A percentile compares a stretch with the other conserved stretches of the same genome.
These are phyloP conservation scores for Slavum lentiscoides DNA, from an alignment of 2,888 invertebrate species.

Conservation along the genomic window DNA sequence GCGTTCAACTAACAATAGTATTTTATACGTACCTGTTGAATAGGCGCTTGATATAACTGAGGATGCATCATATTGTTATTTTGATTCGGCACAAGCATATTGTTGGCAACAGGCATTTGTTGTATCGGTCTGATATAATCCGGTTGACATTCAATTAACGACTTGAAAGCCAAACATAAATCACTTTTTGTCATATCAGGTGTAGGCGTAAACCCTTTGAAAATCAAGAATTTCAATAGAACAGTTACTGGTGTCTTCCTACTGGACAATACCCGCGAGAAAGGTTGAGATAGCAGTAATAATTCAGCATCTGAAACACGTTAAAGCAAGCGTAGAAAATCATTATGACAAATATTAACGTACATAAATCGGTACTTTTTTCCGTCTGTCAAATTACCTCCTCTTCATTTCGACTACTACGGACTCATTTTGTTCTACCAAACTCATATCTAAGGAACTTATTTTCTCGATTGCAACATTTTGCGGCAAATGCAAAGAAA, in stretches of 20 bases:
- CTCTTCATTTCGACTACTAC: no score
- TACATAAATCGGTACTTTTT: background rate
- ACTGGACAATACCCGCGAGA: background rate
- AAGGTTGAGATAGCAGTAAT: conserved; percentile 24
- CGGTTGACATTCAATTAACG: conserved; percentile 39
- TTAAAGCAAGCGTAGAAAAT: background rate
- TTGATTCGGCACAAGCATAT: background rate
- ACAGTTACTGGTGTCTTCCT: background rate
- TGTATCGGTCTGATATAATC: conserved; percentile 8
- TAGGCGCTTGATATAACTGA: background rate
- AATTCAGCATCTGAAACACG: conserved; percentile 38
- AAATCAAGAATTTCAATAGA: conserved; percentile 28
- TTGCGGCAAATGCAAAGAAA: no score
- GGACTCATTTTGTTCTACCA: no score
- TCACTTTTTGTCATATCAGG: conserved; percentile 14
- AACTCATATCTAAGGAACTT: no score
- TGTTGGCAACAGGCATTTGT: conserved; percentile 14
- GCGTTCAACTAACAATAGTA: background rate
- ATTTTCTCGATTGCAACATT: no score
- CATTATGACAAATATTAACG: background rate
- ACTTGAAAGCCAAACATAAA: conserved; percentile 19
- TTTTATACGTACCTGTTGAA: conserved; percentile 16
- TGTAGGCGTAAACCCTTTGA: conserved; percentile 10
- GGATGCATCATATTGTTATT: conserved; percentile 34
- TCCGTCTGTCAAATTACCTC: no score